Evolutionary conservation across 2,113 vertebrate genomes (phyloP).

Genomic region (human (Homo sapiens)): GRCh38 chr6:65215501-65216000

Average conservation of each 20-base stretch:
- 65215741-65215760: neutral
- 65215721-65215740: neutral
- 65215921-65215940: neutral
- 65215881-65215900: neutral
- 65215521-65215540: neutral
- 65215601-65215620: neutral
- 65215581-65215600: neutral
- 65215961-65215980: neutral
- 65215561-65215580: neutral
- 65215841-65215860: neutral
- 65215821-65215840: neutral
- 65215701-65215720: neutral
- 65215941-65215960: neutral
- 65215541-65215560: neutral
- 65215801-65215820: neutral
- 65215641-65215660: neutral
- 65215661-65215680: neutral
- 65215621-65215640: neutral
- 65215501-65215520: neutral
- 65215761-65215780: neutral
- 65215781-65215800: neutral
- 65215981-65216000: neutral
- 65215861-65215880: neutral
- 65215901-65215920: neutral
- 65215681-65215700: neutral